A percentile compares a stretch with the other conserved stretches of the same genome.
These are phyloP conservation scores for Scotopteryx bipunctaria DNA, from an alignment of 2,888 invertebrate species.

Conservation along the genomic window DNA sequence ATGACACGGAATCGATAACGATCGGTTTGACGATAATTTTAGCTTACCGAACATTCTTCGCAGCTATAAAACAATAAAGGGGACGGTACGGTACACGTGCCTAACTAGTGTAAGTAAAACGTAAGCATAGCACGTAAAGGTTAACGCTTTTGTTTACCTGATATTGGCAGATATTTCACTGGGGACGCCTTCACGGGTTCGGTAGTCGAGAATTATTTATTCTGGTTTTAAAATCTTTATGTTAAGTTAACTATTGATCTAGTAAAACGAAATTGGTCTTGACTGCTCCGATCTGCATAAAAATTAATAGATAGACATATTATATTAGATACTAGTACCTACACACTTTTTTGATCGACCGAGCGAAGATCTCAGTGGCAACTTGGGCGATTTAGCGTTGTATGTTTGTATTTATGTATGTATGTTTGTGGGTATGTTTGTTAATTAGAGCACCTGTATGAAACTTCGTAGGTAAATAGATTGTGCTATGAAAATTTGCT, in stretches of 20 bases:
- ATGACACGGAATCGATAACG: slow-evolving; percentile 66
- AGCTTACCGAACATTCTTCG: slow-evolving; percentile 45
- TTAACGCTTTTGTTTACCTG: slow-evolving; percentile 26
- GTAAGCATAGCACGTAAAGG: slow-evolving; percentile 20
- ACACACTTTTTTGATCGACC: no score
- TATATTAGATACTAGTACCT: no score
- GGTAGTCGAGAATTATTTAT: slow-evolving; percentile 5
- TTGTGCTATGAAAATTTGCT: no score
- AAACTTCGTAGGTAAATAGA: no score
- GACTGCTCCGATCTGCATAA: no score
- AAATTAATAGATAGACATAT: no score
- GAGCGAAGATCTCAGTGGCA: no score
- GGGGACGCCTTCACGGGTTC: neutral
- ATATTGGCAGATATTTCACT: slow-evolving; percentile 17
- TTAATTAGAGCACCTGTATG: no score
- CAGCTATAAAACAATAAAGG: slow-evolving; percentile 37
- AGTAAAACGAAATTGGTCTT: neutral
- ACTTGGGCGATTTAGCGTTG: no score
- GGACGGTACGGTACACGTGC: slow-evolving; percentile 1
- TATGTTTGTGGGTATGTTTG: no score
- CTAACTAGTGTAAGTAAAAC: slow-evolving; percentile 12
- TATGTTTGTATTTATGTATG: no score
- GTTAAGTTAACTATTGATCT: no score
- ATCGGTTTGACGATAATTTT: slow-evolving; percentile 52
- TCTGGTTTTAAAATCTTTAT: neutral